A percentile compares a stretch with the other conserved stretches of the same genome.
Conservation (phyloP, 2,888 invertebrate species). For the Cantharis lateralis region DNA sequence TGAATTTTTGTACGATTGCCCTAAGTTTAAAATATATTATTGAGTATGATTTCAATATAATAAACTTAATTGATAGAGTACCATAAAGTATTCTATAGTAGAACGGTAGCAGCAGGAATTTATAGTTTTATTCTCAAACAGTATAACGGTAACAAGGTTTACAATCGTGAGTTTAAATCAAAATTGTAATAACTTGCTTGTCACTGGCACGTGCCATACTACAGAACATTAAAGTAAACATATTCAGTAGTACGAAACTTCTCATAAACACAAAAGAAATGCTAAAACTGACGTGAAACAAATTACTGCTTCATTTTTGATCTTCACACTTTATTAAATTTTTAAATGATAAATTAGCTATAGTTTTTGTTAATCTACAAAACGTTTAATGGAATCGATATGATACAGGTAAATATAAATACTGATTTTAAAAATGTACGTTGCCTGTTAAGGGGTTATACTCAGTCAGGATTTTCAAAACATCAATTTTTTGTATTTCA, state of each 20-base stretch:
- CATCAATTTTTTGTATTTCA: no score
- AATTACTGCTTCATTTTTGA: neutral
- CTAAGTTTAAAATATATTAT: neutral
- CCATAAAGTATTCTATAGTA: neutral
- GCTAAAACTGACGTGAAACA: neutral
- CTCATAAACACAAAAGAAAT: neutral
- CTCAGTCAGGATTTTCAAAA: no score
- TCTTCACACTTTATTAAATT: neutral
- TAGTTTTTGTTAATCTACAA: no score
- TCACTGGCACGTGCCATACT: conserved; percentile 39
- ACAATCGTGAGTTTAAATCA: conserved; percentile 41
- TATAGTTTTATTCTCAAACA: conserved; percentile 26
- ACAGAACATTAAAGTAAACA: conserved; percentile 9
- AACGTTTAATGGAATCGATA: no score
- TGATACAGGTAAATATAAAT: no score
- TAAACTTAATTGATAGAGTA: neutral
- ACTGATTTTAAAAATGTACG: no score
- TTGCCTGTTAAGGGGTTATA: no score
- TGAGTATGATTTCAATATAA: neutral
- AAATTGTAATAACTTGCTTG: conserved; percentile 44
- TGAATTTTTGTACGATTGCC: neutral
- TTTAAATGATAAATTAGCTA: neutral
- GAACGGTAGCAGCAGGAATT: conserved; percentile 25
- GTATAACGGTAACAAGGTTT: conserved; percentile 9
- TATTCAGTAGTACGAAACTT: neutral